Base-by-base conservation (phyloP, 2,888 invertebrate genomes). In the Ochropacha duplaris region DNA sequence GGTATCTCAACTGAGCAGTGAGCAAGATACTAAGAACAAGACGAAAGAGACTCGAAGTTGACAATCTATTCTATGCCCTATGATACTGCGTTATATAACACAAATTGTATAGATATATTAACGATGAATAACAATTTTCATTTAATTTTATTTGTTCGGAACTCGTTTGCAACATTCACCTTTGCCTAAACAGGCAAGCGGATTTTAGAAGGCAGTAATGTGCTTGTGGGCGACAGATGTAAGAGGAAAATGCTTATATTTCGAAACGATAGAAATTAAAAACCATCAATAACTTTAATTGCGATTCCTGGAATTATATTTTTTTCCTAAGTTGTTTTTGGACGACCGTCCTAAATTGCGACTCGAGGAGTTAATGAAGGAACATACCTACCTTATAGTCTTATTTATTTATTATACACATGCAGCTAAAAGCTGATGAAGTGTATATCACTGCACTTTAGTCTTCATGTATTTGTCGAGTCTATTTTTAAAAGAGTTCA, bases 111-210 rank as follows among this genome's bases (percentile, higher is more conserved):
- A 62, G 62, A 59, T 57, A 24, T n/a, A n/a, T n/a, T n/a, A n/a
- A n/a, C n/a, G n/a, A n/a, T 57, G 49, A 57, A 55, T 72, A 57
- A 74, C 16, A 58, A 54, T 4, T 54, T 66, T 70, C 56, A 61
- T 58, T 65, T 65, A 65, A 55, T 69, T 74, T 76, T 65, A 65
- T 71, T 74, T 62, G 64, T 71, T 69, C 65, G 58, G 64, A 78
- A 72, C 74, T 76, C 67, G 66, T 87, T 86, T 86, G 85, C 90
- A 90, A 91, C 92, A 91, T 92, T 92, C 92, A 91, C 92, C 91
- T 91, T 89, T 91, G 81, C 92, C 92, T 89, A 87, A 90, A 88
- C 84, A 78, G 92, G 92, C 86, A 90, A 86, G 86, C 90, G 89
- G 90, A 91, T 91, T 91, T 92, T 88, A 90, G 88, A 91, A 86